These are phyloP conservation scores for Latrodectus geometricus DNA, from an alignment of 1,140 invertebrate species.

Conservation along the genomic window DNA sequence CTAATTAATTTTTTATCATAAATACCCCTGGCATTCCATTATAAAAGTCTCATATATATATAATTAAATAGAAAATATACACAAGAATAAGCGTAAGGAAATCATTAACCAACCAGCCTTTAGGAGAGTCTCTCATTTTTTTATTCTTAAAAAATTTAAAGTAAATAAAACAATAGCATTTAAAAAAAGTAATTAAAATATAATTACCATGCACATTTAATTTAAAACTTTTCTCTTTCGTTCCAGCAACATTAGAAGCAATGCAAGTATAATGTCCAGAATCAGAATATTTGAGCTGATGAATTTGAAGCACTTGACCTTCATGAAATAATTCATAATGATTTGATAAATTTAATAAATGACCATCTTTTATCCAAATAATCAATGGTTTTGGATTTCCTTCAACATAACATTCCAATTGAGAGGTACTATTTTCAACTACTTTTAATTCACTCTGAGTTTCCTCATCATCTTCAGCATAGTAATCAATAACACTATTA, in stretches of 20 bases:
- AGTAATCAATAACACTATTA: constrained; percentile 54
- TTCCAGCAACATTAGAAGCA: constrained; percentile 63
- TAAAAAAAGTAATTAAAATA: not conserved
- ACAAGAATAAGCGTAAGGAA: too few relatives aligned
- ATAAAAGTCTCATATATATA: too few relatives aligned
- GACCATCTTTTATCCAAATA: constrained; percentile 68
- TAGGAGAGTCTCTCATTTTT: too few relatives aligned
- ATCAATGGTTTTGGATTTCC: constrained; percentile 71
- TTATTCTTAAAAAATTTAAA: not conserved
- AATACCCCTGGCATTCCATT: too few relatives aligned
- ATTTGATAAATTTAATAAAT: constrained; percentile 13
- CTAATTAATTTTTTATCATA: too few relatives aligned
- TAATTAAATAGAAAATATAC: too few relatives aligned
- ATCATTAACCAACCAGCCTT: too few relatives aligned
- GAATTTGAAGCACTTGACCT: constrained; percentile 62
- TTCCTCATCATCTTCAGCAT: constrained; percentile 54
- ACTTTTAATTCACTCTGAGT: constrained; percentile 43
- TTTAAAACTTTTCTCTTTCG: constrained; percentile 61
- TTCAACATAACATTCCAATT: constrained; percentile 62
- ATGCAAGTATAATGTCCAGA: constrained; percentile 64
- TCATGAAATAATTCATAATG: constrained; percentile 45
- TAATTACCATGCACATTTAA: constrained; percentile 62
- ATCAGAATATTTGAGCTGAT: constrained; percentile 37
- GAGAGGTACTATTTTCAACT: constrained; percentile 34
- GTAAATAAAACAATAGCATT: not conserved